phyloP scores from a whole-genome alignment of 2,797 vertebrate species.

The Remorina albescens region DNA sequence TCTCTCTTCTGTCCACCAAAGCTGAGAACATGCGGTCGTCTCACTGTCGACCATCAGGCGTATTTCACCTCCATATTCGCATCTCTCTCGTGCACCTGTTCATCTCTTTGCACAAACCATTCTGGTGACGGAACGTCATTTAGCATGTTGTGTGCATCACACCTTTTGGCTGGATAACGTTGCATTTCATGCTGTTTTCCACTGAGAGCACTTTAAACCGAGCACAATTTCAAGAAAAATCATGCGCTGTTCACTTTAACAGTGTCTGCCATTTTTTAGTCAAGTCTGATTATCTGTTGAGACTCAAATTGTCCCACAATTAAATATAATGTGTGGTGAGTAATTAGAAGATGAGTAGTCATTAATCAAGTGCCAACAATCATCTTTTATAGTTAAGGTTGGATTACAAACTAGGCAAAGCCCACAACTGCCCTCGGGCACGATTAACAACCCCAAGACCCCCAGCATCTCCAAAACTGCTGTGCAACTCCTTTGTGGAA shows the following conservation, averaged over 20 bases:
- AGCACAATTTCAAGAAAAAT: constrained; percentile 13
- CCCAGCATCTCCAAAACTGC: neutral
- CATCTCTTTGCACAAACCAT: neutral
- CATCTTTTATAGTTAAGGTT: constrained; percentile 21
- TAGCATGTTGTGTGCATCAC: constrained; percentile 13
- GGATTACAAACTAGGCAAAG: constrained; percentile 29
- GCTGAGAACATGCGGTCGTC: neutral
- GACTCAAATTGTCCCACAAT: constrained; percentile 23
- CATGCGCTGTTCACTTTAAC: neutral
- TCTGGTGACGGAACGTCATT: constrained; percentile 17
- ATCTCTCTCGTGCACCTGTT: constrained; percentile 2
- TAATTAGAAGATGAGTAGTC: constrained; percentile 34
- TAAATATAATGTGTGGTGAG: constrained; percentile 12
- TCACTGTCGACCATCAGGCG: neutral
- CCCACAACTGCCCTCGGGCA: neutral
- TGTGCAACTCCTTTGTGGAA: constrained; percentile 1
- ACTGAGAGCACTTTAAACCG: constrained; percentile 16
- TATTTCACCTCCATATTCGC: constrained; percentile 19
- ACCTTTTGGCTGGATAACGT: constrained; percentile 22
- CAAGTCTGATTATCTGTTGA: constrained; percentile 11
- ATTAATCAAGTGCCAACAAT: constrained; percentile 41
- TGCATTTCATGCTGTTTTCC: constrained; percentile 5
- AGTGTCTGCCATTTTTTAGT: constrained; percentile 13
- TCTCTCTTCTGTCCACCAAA: constrained; percentile 7
- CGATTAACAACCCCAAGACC: constrained; percentile 8